A percentile compares a stretch with the other conserved stretches of the same genome.
These are phyloP conservation scores for Drosophila busckii DNA, from an alignment of 1,140 invertebrate species.

Conservation along the genomic window DNA sequence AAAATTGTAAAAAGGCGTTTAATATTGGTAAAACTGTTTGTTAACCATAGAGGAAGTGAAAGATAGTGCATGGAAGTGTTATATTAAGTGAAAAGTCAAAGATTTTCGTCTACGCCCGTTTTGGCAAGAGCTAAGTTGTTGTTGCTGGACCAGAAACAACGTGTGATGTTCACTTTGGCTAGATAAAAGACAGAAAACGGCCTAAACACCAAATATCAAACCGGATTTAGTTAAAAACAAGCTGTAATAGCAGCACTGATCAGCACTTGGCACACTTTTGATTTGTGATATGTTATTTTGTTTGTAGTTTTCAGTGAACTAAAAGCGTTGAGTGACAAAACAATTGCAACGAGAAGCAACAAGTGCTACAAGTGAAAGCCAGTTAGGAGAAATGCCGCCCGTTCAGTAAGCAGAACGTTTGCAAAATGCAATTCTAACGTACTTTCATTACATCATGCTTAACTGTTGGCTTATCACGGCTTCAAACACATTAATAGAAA, in stretches of 20 bases:
- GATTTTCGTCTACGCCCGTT: constrained; percentile 27
- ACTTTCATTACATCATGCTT: constrained; percentile 47
- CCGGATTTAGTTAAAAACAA: constrained; percentile 36
- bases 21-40: constrained; percentile 17
- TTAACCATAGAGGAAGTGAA: not conserved
- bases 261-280: constrained; percentile 38
- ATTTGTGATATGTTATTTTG: constrained; percentile 33
- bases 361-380: constrained; percentile 68
- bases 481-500: constrained; percentile 14
- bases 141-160: constrained; percentile 10
- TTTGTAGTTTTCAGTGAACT: constrained; percentile 59
- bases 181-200: constrained; percentile 9
- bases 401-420: constrained; percentile 58
- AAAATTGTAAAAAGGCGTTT: constrained; percentile 15
- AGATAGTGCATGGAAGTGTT: not conserved
- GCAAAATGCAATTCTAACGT: constrained; percentile 18
- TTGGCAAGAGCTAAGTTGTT: constrained; percentile 46
- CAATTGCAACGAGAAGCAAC: constrained; percentile 35
- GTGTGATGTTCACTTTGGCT: constrained; percentile 23
- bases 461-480: constrained; percentile 4
- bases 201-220: constrained; percentile 12
- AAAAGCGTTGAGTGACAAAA: constrained; percentile 29
- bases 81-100: not conserved
- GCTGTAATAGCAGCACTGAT: constrained; percentile 12
- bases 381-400: constrained; percentile 54